phyloP scores from a whole-genome alignment of 1,140 invertebrate species.

The Mycetomoellerius zeteki region DNA sequence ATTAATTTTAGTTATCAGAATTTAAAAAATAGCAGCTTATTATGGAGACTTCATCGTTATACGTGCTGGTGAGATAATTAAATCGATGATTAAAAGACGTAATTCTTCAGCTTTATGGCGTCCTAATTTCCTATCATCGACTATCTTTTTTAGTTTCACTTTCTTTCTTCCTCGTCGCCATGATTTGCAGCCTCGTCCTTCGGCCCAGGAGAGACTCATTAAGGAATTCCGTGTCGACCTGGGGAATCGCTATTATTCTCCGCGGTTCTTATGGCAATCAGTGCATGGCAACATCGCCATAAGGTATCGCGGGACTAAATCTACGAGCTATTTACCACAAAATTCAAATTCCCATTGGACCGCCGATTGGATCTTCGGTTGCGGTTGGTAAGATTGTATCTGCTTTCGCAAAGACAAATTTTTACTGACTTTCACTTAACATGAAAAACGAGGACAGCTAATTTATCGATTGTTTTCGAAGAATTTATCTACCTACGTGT shows the following conservation, averaged over 20 bases:
- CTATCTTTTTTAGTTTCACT: neutral
- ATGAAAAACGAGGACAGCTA: neutral
- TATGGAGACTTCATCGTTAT: neutral
- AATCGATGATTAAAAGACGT: slow-evolving; percentile 27
- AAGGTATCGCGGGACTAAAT: slow-evolving; percentile 72
- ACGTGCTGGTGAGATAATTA: neutral
- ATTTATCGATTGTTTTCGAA: neutral
- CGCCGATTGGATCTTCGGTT: slow-evolving; percentile 3
- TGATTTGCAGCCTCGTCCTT: slow-evolving; percentile 33
- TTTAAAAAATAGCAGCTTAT: slow-evolving; percentile 1
- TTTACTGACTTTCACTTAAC: neutral
- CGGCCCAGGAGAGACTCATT: slow-evolving; percentile 58
- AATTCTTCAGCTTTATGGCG: neutral
- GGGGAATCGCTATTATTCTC: slow-evolving; percentile 73
- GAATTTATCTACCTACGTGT: slow-evolving; percentile 27
- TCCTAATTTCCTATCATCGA: slow-evolving; percentile 23
- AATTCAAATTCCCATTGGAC: slow-evolving; percentile 64
- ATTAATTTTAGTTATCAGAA: slow-evolving; percentile 15
- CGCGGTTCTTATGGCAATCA: slow-evolving; percentile 73
- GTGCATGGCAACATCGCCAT: slow-evolving; percentile 55
- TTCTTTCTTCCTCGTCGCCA: neutral
- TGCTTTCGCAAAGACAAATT: neutral
- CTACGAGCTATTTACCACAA: slow-evolving; percentile 62
- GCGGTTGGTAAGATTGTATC: neutral
- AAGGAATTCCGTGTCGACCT: slow-evolving; percentile 67